Percentiles rank a stretch among this genome's conserved stretches.
These are phyloP conservation scores for Hydriomena furcata DNA, from an alignment of 2,888 invertebrate species.

Conservation along the genomic window DNA sequence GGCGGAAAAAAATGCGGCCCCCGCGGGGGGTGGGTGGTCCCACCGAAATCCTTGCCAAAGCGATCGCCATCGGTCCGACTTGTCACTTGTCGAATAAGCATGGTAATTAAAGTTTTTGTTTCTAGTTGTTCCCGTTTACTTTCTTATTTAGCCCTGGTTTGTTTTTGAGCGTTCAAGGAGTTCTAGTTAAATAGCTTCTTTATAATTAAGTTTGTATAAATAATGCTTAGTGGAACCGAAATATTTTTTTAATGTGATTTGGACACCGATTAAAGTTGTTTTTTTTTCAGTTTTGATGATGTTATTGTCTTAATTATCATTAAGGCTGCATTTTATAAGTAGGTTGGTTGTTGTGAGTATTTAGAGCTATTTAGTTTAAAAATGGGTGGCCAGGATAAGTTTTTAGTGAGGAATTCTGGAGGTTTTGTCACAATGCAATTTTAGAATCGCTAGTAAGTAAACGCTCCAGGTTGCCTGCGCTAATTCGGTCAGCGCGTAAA, in stretches of 20 bases:
- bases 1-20: slow-evolving; percentile 77
- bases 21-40: slow-evolving; percentile 68
- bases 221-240: slow-evolving; percentile 8
- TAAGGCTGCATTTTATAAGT: no score
- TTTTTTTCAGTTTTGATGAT: no score
- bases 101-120: slow-evolving; percentile 79
- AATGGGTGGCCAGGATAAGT: no score
- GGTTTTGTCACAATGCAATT: background rate
- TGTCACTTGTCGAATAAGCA: slow-evolving; percentile 83
- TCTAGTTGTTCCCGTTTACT: slow-evolving; percentile 38
- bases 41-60: slow-evolving; percentile 81
- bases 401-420: background rate
- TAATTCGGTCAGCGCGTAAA: slow-evolving; percentile 23
- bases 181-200: slow-evolving; percentile 30
- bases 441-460: background rate
- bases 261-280: no score
- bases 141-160: slow-evolving; percentile 29
- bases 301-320: no score
- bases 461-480: background rate
- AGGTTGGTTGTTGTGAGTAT: no score
- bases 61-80: slow-evolving; percentile 77
- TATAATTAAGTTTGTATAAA: slow-evolving; percentile 20
- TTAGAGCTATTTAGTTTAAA: no score
- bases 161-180: slow-evolving; percentile 26
- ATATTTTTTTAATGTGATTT: background rate